A percentile compares a stretch with the other conserved stretches of the same genome.
These are phyloP conservation scores for Cheumatopsyche charites DNA, from an alignment of 1,140 invertebrate genomes.

Conservation along the genomic window DNA sequence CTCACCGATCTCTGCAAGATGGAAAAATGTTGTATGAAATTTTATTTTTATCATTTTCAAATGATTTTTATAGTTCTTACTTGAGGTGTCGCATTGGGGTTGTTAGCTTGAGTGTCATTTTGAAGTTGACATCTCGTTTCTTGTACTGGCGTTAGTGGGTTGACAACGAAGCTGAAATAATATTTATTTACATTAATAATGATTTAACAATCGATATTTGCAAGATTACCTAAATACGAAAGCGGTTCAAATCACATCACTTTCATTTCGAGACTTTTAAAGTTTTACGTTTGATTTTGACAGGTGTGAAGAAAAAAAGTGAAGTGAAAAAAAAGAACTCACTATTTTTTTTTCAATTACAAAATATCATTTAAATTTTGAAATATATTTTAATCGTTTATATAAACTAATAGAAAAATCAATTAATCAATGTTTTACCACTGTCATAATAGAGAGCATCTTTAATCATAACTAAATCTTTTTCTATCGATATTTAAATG, in stretches of 20 bases:
- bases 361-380: too few relatives aligned
- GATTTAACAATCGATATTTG: neutral
- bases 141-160: slow-evolving; percentile 88
- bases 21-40: neutral
- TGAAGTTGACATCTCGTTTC: slow-evolving; percentile 91
- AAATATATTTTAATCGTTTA: too few relatives aligned
- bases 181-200: neutral
- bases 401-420: too few relatives aligned
- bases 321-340: too few relatives aligned
- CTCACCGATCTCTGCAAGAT: slow-evolving; percentile 78
- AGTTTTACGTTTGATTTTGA: too few relatives aligned
- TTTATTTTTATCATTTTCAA: neutral
- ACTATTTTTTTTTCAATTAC: too few relatives aligned
- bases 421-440: too few relatives aligned
- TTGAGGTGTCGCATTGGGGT: slow-evolving; percentile 81
- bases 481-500: too few relatives aligned
- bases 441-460: too few relatives aligned
- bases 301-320: too few relatives aligned
- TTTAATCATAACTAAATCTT: too few relatives aligned
- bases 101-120: slow-evolving; percentile 88
- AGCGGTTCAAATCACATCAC: slow-evolving; percentile 3
- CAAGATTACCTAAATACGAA: neutral
- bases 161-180: slow-evolving; percentile 85
- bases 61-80: slow-evolving; percentile 45
- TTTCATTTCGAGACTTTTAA: neutral